These are phyloP conservation scores for Melikaiella ostensackeni DNA, from an alignment of 2,888 invertebrate species.

Conservation along the genomic window DNA sequence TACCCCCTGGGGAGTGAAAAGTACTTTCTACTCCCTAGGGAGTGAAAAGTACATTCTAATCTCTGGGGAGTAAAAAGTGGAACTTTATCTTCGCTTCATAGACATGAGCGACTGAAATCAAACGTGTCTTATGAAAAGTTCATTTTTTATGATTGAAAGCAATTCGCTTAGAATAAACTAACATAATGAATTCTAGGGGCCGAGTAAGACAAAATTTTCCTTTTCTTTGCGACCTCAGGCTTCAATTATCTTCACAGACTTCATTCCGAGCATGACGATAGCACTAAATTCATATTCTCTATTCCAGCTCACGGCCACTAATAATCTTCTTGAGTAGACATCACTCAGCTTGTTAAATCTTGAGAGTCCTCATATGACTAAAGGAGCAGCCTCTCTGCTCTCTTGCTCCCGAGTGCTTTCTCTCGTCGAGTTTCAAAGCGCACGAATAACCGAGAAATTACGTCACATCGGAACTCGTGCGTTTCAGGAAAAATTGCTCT, in stretches of 20 bases:
- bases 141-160: too few species aligned
- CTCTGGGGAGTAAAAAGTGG: too few species aligned
- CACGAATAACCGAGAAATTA: conserved; percentile 31
- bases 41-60: too few species aligned
- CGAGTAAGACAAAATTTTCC: too few species aligned
- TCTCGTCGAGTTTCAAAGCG: conserved; percentile 36
- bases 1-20: too few species aligned
- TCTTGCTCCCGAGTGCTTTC: conserved; percentile 25
- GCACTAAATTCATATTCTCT: conserved; percentile 4
- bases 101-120: too few species aligned
- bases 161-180: too few species aligned
- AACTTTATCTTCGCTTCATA: too few species aligned
- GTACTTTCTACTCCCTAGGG: too few species aligned
- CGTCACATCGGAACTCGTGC: conserved; percentile 21
- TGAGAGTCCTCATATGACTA: conserved; percentile 39
- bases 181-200: too few species aligned
- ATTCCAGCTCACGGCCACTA: conserved; percentile 24
- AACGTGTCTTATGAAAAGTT: too few species aligned
- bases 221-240: background rate
- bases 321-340: conserved; percentile 25
- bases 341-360: conserved; percentile 40
- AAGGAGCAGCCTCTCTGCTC: conserved; percentile 20
- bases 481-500: conserved; percentile 27
- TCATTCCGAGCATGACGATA: background rate
- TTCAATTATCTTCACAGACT: background rate